Evolutionary conservation across 2,113 vertebrate genomes (phyloP).

Genomic region (Barnardius zonarius): DNA sequence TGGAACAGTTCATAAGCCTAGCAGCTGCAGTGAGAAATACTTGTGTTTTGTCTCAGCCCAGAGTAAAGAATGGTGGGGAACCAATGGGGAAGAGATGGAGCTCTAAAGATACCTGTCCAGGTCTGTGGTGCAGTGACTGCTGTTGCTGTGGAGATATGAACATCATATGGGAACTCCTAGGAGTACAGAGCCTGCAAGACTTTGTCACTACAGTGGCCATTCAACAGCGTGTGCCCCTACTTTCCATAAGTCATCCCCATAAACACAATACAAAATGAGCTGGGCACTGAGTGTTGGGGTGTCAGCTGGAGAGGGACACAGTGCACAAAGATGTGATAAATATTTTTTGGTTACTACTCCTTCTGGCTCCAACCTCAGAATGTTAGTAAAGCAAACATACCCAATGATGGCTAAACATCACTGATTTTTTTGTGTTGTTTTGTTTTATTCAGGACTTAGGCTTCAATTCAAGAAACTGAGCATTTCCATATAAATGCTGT

Average conservation of each 20-base stretch:
- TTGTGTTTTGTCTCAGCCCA: background rate
- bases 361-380: background rate
- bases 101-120: background rate
- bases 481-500: background rate
- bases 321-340: background rate
- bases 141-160: background rate
- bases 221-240: background rate
- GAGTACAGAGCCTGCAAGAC: background rate
- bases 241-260: background rate
- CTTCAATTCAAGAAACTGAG: background rate
- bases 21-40: background rate
- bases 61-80: background rate
- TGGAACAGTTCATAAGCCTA: background rate
- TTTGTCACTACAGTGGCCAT: too few relatives aligned
- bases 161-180: background rate
- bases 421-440: fast-evolving
- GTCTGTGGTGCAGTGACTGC: background rate
- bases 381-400: background rate
- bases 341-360: background rate
- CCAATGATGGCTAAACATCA: background rate
- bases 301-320: background rate
- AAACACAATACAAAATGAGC: background rate
- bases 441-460: background rate
- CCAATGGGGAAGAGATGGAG: background rate
- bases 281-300: background rate